A percentile compares a stretch with the other conserved stretches of the same genome.
phyloP scores from a whole-genome alignment of 2,888 invertebrate genomes.

The Lysandra coridon region DNA sequence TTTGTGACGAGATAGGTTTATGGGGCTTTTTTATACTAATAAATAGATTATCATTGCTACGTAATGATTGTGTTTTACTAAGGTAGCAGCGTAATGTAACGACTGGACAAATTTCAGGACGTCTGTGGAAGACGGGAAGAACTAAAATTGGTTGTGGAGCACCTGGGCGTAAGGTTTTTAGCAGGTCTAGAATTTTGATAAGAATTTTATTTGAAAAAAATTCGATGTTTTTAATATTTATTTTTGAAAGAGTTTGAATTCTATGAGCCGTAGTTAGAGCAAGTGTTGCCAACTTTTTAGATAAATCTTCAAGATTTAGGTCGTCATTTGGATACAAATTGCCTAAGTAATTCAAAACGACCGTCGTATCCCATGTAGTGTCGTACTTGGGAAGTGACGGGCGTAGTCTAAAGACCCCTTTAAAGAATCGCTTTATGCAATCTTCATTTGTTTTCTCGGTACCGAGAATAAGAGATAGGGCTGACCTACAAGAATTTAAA shows the following conservation, averaged over 20 bases:
- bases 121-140: neutral
- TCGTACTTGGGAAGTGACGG: conserved; percentile 35
- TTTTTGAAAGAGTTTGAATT: conserved; percentile 8
- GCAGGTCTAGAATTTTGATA: conserved; percentile 3
- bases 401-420: conserved; percentile 29
- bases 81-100: neutral
- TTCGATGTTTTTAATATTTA: conserved; percentile 13
- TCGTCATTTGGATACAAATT: conserved; percentile 30
- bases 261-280: conserved; percentile 33
- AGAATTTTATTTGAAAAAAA: neutral
- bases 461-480: no score
- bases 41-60: neutral
- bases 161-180: neutral
- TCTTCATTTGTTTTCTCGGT: no score
- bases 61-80: neutral
- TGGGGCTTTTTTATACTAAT: no score
- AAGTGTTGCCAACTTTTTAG: conserved; percentile 31
- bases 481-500: no score
- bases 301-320: conserved; percentile 31
- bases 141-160: neutral
- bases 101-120: neutral
- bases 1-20: no score
- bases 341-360: conserved; percentile 31
- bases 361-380: conserved; percentile 35
- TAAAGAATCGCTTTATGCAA: no score